phyloP scores from a whole-genome alignment of 1,140 invertebrate genomes.

The Aphelenchoides fujianensis region DNA sequence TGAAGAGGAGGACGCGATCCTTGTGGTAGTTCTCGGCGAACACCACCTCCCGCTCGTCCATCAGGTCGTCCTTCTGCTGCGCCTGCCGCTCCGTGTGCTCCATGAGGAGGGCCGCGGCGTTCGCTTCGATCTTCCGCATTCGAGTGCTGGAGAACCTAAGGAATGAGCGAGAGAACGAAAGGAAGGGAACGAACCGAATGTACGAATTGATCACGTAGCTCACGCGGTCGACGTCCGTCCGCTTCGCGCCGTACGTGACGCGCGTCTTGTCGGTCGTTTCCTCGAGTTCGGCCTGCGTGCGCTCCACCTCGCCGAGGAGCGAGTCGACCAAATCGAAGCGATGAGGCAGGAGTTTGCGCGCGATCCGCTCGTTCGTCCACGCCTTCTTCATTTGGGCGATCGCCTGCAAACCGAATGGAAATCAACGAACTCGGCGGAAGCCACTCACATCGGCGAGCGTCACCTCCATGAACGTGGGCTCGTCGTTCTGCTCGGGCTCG shows the following conservation, averaged over 20 bases:
- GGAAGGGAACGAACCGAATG: constrained; percentile 17
- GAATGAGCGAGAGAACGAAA: neutral
- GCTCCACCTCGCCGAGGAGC: constrained; percentile 27
- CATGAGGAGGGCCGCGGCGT: constrained; percentile 17
- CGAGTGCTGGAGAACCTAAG: constrained; percentile 28
- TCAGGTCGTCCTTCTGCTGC: neutral
- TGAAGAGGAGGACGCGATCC: constrained; percentile 8
- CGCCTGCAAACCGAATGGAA: constrained; percentile 24
- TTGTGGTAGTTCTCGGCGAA: constrained; percentile 28
- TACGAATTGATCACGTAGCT: constrained; percentile 30
- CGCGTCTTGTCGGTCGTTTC: neutral
- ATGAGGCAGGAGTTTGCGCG: constrained; percentile 37
- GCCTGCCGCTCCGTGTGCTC: constrained; percentile 23
- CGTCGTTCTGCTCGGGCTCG: neutral
- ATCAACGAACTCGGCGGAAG: neutral
- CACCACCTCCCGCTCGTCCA: constrained; percentile 19
- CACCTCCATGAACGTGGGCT: neutral
- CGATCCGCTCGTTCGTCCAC: constrained; percentile 35
- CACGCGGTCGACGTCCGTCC: constrained; percentile 14
- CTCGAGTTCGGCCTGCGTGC: neutral
- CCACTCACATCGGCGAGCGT: constrained; percentile 18
- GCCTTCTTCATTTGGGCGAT: constrained; percentile 35
- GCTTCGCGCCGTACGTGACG: neutral
- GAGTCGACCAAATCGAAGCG: constrained; percentile 34
- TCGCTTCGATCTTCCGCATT: constrained; percentile 41